Evolutionary conservation across 2,888 invertebrate species (phyloP).

Genomic region (Venustoraphidia nigricollis): DNA sequence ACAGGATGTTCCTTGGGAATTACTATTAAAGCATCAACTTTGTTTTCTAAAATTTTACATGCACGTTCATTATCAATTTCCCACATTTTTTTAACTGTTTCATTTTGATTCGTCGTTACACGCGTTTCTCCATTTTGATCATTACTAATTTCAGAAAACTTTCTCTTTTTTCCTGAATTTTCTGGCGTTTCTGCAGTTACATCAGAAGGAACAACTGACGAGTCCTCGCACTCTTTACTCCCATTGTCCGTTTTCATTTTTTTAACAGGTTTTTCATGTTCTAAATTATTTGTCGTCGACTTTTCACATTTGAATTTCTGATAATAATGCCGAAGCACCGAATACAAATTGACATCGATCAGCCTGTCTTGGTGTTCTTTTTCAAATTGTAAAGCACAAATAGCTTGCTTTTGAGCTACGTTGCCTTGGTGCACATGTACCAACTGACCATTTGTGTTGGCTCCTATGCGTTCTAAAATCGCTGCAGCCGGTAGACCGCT

Average conservation of each 20-base stretch:
- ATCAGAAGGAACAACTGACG: background rate
- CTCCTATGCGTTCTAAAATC: constrained; percentile 62
- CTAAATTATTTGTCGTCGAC: constrained; percentile 18
- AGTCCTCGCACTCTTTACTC: constrained; percentile 1
- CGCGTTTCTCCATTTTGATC: constrained; percentile 1
- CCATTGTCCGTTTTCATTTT: constrained; percentile 5
- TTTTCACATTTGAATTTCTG: constrained; percentile 28
- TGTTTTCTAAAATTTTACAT: constrained; percentile 39
- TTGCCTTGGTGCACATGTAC: constrained; percentile 71
- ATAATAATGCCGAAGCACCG: constrained; percentile 50
- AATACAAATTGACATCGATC: constrained; percentile 60
- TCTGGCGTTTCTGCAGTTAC: constrained; percentile 4
- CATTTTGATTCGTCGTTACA: constrained; percentile 2
- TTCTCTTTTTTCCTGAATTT: constrained; percentile 11
- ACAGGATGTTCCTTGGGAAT: constrained; percentile 76
- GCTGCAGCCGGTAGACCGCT: constrained; percentile 73
- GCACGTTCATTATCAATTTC: constrained; percentile 52
- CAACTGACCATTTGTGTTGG: constrained; percentile 42
- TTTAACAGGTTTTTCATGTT: constrained; percentile 1
- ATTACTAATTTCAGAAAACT: constrained; percentile 7
- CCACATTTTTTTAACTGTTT: constrained; percentile 42
- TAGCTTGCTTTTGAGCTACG: constrained; percentile 60
- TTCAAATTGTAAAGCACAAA: constrained; percentile 67
- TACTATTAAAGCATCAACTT: constrained; percentile 63
- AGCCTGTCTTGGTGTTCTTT: constrained; percentile 53